Conservation (phyloP, 2,888 invertebrate genomes). For the Limnephilus auricula region DNA sequence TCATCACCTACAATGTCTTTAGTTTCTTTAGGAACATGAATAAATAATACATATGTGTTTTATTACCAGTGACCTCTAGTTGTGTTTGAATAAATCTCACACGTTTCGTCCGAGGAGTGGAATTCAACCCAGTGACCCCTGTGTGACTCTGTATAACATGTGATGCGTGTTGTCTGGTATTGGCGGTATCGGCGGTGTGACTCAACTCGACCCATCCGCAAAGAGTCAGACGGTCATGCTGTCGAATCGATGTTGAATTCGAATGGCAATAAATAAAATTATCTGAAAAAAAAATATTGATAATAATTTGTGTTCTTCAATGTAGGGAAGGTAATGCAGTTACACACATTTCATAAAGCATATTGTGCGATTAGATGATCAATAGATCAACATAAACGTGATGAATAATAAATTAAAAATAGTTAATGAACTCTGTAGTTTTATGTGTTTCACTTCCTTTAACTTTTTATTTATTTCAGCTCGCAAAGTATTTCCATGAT, state of each 20-base stretch:
- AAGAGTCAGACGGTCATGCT: neutral
- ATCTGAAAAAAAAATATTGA: neutral
- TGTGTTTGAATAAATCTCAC: neutral
- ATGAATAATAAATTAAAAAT: too few relatives aligned
- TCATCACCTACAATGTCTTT: neutral
- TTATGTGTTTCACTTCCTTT: too few relatives aligned
- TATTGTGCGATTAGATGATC: neutral
- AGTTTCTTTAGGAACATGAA: neutral
- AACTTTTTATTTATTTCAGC: too few relatives aligned
- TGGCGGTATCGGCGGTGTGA: neutral
- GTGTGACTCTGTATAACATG: neutral
- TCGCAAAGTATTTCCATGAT: too few relatives aligned
- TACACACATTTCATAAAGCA: neutral
- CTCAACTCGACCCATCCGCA: neutral
- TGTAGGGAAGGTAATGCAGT: neutral
- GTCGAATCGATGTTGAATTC: neutral
- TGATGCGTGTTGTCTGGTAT: neutral
- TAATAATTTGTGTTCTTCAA: neutral
- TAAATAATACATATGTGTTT: neutral
- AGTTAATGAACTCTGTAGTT: too few relatives aligned
- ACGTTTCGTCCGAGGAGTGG: neutral
- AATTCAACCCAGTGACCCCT: neutral
- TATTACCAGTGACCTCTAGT: neutral
- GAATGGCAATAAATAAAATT: neutral
- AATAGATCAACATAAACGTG: neutral